Conservation (phyloP, 2,888 invertebrate species). For the Patella pellucida region DNA sequence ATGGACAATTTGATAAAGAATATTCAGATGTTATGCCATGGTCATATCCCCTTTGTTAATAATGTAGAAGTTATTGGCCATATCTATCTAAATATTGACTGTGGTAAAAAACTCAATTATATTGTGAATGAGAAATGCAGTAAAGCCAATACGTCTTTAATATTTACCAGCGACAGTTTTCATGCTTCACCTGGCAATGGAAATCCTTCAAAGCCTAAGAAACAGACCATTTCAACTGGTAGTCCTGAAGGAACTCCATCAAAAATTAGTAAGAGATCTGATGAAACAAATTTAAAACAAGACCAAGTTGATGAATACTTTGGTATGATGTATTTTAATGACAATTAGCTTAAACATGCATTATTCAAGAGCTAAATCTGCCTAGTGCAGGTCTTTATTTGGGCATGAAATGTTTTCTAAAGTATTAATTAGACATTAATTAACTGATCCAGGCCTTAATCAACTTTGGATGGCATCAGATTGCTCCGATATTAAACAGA, state of each 20-base stretch:
- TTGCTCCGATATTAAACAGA: too few relatives aligned
- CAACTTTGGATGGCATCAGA: too few relatives aligned
- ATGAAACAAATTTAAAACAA: too few relatives aligned
- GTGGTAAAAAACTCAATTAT: not conserved
- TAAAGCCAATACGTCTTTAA: not conserved
- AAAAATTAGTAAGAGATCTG: not conserved
- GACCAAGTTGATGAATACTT: too few relatives aligned
- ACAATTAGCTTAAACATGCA: too few relatives aligned
- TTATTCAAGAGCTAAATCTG: too few relatives aligned
- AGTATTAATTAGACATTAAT: too few relatives aligned
- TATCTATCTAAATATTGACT: not conserved
- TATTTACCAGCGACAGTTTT: not conserved
- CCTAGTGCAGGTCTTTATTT: too few relatives aligned
- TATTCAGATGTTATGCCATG: not conserved
- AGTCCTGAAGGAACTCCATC: not conserved
- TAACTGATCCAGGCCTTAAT: too few relatives aligned
- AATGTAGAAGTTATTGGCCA: slow-evolving; percentile 7
- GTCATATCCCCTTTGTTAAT: not conserved
- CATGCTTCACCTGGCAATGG: not conserved
- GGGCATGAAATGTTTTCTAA: too few relatives aligned
- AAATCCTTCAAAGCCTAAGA: not conserved
- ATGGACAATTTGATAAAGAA: not conserved
- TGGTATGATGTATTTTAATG: too few relatives aligned
- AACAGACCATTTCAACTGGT: not conserved
- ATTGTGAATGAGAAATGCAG: slow-evolving; percentile 1